Evolutionary conservation across 1,140 invertebrate genomes (phyloP).

Genomic region (Cotesia glomerata): DNA sequence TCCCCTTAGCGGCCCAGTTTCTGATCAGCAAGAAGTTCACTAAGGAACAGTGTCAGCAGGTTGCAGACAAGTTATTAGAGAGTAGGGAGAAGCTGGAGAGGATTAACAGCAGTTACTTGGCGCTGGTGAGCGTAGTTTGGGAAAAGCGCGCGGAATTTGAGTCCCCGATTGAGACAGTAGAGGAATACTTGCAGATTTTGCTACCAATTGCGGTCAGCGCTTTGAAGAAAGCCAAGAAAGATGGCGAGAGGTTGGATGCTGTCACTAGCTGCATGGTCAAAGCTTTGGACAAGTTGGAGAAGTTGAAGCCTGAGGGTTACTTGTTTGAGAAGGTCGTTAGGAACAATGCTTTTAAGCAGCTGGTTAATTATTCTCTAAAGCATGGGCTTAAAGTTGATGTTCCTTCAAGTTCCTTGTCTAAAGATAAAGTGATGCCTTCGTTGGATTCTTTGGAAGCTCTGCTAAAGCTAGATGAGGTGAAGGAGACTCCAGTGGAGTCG

Average conservation of each 20-base stretch:
- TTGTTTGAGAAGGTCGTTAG: constrained; percentile 62
- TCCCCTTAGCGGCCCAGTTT: constrained; percentile 41
- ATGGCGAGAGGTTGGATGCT: constrained; percentile 56
- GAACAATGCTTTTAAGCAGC: constrained; percentile 70
- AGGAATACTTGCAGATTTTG: constrained; percentile 65
- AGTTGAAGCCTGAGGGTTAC: constrained; percentile 45
- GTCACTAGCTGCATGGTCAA: constrained; percentile 52
- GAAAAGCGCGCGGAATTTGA: constrained; percentile 44
- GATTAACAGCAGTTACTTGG: constrained; percentile 46
- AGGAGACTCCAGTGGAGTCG: too few relatives aligned
- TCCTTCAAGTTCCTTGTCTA: neutral
- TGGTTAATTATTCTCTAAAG: constrained; percentile 71
- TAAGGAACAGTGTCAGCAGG: constrained; percentile 43
- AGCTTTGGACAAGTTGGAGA: constrained; percentile 45
- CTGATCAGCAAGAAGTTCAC: constrained; percentile 50
- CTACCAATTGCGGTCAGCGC: constrained; percentile 64
- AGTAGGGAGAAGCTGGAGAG: constrained; percentile 53
- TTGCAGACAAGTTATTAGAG: constrained; percentile 45
- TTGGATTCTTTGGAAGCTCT: constrained; percentile 7
- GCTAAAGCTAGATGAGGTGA: constrained; percentile 35
- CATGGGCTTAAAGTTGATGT: constrained; percentile 63
- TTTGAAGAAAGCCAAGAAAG: constrained; percentile 65
- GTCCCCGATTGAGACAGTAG: constrained; percentile 52
- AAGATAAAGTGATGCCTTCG: neutral
- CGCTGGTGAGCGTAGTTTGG: constrained; percentile 55